Evolutionary conservation across 2,888 invertebrate species (phyloP).

Genomic region (Chrysolina haemoptera): DNA sequence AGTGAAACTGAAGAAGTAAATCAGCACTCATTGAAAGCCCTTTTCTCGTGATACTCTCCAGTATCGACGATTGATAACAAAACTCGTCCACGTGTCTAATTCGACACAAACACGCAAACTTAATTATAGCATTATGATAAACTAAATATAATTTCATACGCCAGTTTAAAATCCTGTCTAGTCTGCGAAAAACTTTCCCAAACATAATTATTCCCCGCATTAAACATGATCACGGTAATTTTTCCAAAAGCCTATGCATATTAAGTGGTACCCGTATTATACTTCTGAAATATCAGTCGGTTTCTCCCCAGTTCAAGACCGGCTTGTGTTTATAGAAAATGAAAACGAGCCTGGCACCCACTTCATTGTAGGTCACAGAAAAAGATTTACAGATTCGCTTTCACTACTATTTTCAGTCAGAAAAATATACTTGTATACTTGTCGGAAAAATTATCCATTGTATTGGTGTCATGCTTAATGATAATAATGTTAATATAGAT

Average conservation of each 20-base stretch:
- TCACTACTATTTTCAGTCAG: no score
- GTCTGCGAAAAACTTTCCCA: slow-evolving; percentile 27
- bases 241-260: slow-evolving; percentile 25
- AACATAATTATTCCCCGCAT: slow-evolving; percentile 17
- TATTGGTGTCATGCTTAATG: no score
- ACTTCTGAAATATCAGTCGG: slow-evolving; percentile 6
- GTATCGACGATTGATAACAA: not conserved
- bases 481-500: no score
- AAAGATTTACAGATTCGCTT: not conserved
- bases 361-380: not conserved
- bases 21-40: no score
- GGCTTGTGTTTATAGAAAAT: not conserved
- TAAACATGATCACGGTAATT: slow-evolving; percentile 22
- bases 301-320: not conserved
- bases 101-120: slow-evolving; percentile 8
- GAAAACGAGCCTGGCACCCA: not conserved
- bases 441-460: no score
- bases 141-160: slow-evolving; percentile 19
- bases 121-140: slow-evolving; percentile 25
- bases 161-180: slow-evolving; percentile 25
- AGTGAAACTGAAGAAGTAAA: no score
- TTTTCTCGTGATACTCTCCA: not conserved
- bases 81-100: slow-evolving; percentile 8
- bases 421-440: no score
- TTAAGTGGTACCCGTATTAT: slow-evolving; percentile 11